Evolutionary conservation across 1,140 invertebrate genomes (phyloP).

Genomic region (Eriosoma lanigerum): DNA sequence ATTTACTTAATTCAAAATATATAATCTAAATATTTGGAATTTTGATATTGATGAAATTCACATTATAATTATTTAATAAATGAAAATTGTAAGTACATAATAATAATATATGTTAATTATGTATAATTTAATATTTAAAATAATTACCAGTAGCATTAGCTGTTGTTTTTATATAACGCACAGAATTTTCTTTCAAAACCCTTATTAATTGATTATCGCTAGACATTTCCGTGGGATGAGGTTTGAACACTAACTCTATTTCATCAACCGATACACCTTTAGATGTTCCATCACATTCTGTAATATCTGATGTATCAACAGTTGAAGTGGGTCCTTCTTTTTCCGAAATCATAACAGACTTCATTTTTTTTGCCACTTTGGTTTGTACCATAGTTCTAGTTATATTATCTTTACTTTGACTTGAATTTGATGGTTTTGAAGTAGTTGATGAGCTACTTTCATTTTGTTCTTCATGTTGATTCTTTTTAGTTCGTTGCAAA

Average conservation of each 20-base stretch:
- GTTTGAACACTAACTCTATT: slow-evolving; percentile 94
- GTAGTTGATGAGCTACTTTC: slow-evolving; percentile 18
- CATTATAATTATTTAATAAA: too few relatives aligned
- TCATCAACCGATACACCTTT: slow-evolving; percentile 60
- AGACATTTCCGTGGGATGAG: slow-evolving; percentile 87
- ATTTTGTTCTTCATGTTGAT: slow-evolving; percentile 58
- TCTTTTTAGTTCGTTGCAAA: slow-evolving; percentile 72
- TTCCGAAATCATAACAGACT: slow-evolving; percentile 29
- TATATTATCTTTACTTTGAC: slow-evolving; percentile 28
- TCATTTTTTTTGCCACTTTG: slow-evolving; percentile 8
- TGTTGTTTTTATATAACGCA: slow-evolving; percentile 88
- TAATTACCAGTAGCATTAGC: slow-evolving; percentile 83
- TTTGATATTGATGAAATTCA: too few relatives aligned
- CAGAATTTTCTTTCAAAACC: slow-evolving; percentile 61
- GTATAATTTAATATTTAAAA: background rate
- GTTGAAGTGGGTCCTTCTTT: background rate
- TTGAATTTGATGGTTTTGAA: background rate
- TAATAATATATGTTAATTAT: too few relatives aligned
- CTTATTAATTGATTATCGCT: slow-evolving; percentile 68
- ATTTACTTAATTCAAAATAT: too few relatives aligned
- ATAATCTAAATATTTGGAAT: too few relatives aligned
- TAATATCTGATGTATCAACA: slow-evolving; percentile 40
- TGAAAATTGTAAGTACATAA: too few relatives aligned
- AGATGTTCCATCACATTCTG: slow-evolving; percentile 25
- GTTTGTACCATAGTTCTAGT: slow-evolving; percentile 45